Evolutionary conservation across 1,140 invertebrate species (phyloP).

Genomic region (Penaeus japonicus): DNA sequence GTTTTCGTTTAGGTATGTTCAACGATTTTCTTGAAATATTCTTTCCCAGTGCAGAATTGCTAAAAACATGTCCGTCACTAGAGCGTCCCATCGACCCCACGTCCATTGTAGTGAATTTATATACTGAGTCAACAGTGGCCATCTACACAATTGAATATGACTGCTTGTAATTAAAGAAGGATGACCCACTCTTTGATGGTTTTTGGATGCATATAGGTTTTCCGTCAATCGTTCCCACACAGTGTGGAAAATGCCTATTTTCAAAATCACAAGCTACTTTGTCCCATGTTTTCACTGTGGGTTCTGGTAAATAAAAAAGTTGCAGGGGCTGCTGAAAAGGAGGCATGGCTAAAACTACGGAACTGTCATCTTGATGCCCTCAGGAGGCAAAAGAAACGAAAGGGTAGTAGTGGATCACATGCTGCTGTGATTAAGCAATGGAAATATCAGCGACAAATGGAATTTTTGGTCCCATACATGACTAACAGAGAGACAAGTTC

Average conservation of each 20-base stretch:
- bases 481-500: slow-evolving; percentile 18
- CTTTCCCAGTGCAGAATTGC: slow-evolving; percentile 20
- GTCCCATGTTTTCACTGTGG: neutral
- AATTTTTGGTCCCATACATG: slow-evolving; percentile 29
- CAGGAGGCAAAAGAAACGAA: slow-evolving; percentile 28
- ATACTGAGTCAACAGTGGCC: slow-evolving; percentile 26
- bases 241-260: slow-evolving; percentile 31
- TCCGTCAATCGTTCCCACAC: slow-evolving; percentile 10
- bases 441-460: slow-evolving; percentile 31
- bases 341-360: slow-evolving; percentile 35
- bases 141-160: slow-evolving; percentile 13
- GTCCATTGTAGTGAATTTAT: slow-evolving; percentile 6
- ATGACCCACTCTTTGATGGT: slow-evolving; percentile 9
- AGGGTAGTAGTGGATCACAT: slow-evolving; percentile 28
- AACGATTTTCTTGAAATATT: slow-evolving; percentile 4
- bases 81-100: slow-evolving; percentile 14
- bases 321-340: slow-evolving; percentile 11
- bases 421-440: neutral
- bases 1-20: slow-evolving; percentile 9
- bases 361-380: slow-evolving; percentile 31
- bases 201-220: slow-evolving; percentile 19
- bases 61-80: slow-evolving; percentile 37
- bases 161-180: neutral
- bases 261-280: slow-evolving; percentile 25
- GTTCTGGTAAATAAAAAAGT: neutral